Evolutionary conservation across 2,888 invertebrate genomes (phyloP).

Genomic region (Catonia carolina): DNA sequence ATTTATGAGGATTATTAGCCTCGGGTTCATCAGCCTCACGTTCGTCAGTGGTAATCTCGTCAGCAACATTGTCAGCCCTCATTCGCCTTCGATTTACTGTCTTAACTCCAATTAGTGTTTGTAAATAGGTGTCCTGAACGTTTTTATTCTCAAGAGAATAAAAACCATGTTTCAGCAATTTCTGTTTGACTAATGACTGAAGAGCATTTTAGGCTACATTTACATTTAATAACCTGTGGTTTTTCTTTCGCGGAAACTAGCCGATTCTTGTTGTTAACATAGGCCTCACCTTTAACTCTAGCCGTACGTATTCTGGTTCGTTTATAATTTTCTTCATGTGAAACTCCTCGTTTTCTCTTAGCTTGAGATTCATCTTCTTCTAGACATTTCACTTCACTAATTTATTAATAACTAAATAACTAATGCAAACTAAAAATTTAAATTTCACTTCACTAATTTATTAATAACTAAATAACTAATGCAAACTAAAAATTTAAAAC

Average conservation of each 20-base stretch:
- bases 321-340: constrained; percentile 20
- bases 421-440: too few relatives aligned
- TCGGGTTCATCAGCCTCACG: too few relatives aligned
- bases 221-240: constrained; percentile 1
- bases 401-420: too few relatives aligned
- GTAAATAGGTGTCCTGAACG: constrained; percentile 16
- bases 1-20: not conserved
- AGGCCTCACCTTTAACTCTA: not conserved
- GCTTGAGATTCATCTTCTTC: constrained; percentile 21
- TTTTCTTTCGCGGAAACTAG: not conserved
- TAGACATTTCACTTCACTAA: too few relatives aligned
- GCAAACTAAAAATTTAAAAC: too few relatives aligned
- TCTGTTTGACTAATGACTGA: too few relatives aligned
- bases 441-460: too few relatives aligned
- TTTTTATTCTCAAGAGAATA: constrained; percentile 11
- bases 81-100: constrained; percentile 9
- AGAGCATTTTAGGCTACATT: too few relatives aligned
- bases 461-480: too few relatives aligned
- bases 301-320: not conserved
- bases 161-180: too few relatives aligned
- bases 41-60: too few relatives aligned
- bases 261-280: not conserved
- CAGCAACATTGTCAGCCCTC: not conserved
- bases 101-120: constrained; percentile 15
- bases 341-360: constrained; percentile 21